Percentiles rank a stretch among this genome's conserved stretches.
Conservation (phyloP, 1,140 invertebrate genomes). For the Asbolus verrucosus region DNA sequence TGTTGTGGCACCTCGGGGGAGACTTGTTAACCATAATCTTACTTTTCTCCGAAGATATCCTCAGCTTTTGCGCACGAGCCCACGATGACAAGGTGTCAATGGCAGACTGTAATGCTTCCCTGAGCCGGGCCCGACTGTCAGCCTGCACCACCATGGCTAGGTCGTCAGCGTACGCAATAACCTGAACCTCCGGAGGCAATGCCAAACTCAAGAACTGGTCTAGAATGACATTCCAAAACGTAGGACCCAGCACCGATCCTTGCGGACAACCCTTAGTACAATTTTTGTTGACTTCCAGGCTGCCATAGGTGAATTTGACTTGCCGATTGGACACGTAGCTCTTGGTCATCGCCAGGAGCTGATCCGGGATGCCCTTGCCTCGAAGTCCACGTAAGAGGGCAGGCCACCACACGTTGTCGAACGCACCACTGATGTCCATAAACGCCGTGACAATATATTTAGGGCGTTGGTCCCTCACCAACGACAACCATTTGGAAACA, state of each 20-base stretch:
- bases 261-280: conserved; percentile 49
- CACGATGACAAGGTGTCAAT: background rate
- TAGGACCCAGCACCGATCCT: conserved; percentile 51
- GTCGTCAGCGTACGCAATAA: conserved; percentile 25
- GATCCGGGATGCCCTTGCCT: background rate
- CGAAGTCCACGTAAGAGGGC: conserved; percentile 12
- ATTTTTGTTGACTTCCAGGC: background rate
- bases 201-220: conserved; percentile 9
- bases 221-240: conserved; percentile 54
- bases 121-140: background rate
- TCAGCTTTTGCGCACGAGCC: background rate
- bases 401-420: conserved; percentile 48
- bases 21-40: background rate
- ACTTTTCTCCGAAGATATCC: background rate
- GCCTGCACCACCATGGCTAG: background rate
- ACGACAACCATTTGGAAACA: background rate
- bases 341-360: conserved; percentile 6
- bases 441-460: background rate
- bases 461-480: background rate
- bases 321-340: conserved; percentile 12
- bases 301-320: background rate
- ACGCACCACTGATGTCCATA: conserved; percentile 23
- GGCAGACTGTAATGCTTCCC: background rate
- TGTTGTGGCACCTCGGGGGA: background rate
- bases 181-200: background rate